These are phyloP conservation scores for Phocoena phocoena DNA, from an alignment of 2,113 vertebrate species.

Conservation along the genomic window DNA sequence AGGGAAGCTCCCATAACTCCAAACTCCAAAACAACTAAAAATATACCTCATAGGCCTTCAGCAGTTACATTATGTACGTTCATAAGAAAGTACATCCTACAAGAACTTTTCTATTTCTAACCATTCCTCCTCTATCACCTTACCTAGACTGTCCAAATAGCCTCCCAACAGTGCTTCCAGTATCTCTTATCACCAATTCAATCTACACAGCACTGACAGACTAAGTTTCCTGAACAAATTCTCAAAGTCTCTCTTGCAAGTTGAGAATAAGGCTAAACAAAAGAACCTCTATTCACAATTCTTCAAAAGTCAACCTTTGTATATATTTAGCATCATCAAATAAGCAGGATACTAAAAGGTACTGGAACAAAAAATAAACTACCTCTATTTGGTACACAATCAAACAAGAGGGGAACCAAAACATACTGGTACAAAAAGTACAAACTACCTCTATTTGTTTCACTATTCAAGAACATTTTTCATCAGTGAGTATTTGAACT, in stretches of 20 bases:
- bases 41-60: not conserved
- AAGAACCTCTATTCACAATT: not conserved
- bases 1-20: not conserved
- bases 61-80: not conserved
- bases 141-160: not conserved
- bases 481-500: not conserved
- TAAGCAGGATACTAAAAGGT: not conserved
- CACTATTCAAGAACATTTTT: not conserved
- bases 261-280: not conserved
- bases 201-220: not conserved
- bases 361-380: not conserved
- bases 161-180: not conserved
- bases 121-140: no score
- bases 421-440: not conserved
- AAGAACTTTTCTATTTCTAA: not conserved
- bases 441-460: not conserved
- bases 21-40: not conserved
- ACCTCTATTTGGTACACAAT: not conserved
- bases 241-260: not conserved
- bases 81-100: not conserved
- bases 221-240: conserved; percentile 7
- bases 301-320: not conserved
- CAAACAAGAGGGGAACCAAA: not conserved
- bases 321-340: not conserved
- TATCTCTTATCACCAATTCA: not conserved